These are phyloP conservation scores for Procambarus clarkii DNA, from an alignment of 1,140 invertebrate genomes.

Conservation along the genomic window DNA sequence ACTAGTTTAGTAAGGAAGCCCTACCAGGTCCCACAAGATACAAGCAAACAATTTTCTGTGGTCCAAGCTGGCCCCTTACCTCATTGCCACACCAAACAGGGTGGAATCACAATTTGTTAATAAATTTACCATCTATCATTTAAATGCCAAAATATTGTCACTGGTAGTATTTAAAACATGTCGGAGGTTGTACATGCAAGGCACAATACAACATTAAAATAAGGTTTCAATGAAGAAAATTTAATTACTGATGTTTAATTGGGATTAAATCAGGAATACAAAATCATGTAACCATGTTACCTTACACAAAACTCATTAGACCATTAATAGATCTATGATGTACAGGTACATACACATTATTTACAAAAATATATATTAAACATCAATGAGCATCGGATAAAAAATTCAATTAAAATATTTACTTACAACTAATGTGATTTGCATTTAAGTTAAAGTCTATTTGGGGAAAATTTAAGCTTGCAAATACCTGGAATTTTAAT, in stretches of 20 bases:
- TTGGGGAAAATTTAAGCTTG: background rate
- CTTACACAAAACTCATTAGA: constrained; percentile 47
- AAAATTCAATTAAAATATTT: constrained; percentile 12
- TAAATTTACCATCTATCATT: too few species aligned
- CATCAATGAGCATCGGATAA: constrained; percentile 53
- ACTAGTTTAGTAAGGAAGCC: too few species aligned
- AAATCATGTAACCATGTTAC: constrained; percentile 24
- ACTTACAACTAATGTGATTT: background rate
- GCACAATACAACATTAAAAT: too few species aligned
- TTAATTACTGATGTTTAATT: constrained; percentile 19
- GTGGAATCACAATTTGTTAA: too few species aligned
- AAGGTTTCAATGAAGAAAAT: too few species aligned
- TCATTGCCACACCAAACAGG: too few species aligned
- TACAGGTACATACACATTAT: constrained; percentile 61
- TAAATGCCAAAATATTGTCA: too few species aligned
- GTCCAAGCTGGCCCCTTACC: too few species aligned
- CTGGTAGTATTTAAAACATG: too few species aligned
- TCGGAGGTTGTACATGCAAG: too few species aligned
- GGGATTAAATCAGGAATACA: constrained; percentile 25
- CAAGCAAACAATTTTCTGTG: too few species aligned
- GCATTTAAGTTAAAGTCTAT: background rate
- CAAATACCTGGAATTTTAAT: background rate
- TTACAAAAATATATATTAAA: constrained; percentile 58
- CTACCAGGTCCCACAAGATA: too few species aligned
- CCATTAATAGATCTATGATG: constrained; percentile 43